Evolutionary conservation across 2,888 invertebrate species (phyloP).

Genomic region (Ormia ochracea): DNA sequence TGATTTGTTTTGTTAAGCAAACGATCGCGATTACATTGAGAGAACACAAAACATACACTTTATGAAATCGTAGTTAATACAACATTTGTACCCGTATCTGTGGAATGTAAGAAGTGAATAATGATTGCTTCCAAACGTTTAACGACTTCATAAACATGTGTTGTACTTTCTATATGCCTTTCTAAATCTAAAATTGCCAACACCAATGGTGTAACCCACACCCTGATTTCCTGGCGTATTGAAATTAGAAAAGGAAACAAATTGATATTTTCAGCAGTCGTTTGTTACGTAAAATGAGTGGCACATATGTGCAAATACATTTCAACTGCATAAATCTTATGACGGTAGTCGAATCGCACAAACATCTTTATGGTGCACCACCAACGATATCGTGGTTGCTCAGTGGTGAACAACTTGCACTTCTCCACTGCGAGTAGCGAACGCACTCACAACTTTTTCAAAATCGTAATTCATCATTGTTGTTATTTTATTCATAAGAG

Average conservation of each 20-base stretch:
- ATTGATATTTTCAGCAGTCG: constrained; percentile 54
- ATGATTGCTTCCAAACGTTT: constrained; percentile 6
- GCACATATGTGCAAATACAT: constrained; percentile 63
- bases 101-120: neutral
- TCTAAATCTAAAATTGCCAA: constrained; percentile 5
- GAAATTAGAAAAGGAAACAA: constrained; percentile 37
- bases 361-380: neutral
- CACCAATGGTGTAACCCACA: constrained; percentile 12
- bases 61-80: constrained; percentile 23
- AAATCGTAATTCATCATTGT: constrained; percentile 52
- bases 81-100: constrained; percentile 15
- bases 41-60: neutral
- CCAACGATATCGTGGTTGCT: neutral
- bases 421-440: neutral
- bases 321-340: neutral
- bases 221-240: neutral
- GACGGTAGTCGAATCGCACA: neutral
- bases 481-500: constrained; percentile 39
- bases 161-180: neutral
- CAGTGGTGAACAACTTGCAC: constrained; percentile 1
- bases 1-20: neutral
- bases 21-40: neutral
- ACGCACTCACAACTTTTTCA: neutral
- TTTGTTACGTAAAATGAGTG: constrained; percentile 63
- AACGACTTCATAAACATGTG: constrained; percentile 37